Percentiles rank a stretch among this genome's conserved stretches.
These are phyloP conservation scores for Archivesica marissinica DNA, from an alignment of 1,140 invertebrate genomes.

Conservation along the genomic window DNA sequence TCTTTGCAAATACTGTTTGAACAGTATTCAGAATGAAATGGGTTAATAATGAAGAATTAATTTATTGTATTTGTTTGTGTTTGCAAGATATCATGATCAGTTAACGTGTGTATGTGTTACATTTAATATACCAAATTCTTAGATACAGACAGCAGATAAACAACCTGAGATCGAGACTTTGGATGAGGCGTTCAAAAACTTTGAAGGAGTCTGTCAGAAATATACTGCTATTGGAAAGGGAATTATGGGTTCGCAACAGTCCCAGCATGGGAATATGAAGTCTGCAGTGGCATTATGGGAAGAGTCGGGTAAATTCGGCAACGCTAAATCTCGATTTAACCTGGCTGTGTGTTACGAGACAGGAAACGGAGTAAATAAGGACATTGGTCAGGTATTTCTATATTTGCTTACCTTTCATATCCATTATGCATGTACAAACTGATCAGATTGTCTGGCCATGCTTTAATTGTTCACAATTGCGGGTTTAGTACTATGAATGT, in stretches of 20 bases:
- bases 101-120: not conserved
- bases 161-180: not conserved
- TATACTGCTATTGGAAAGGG: constrained; percentile 71
- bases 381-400: constrained; percentile 73
- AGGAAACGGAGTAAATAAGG: constrained; percentile 77
- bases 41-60: no score
- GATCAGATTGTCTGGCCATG: no score
- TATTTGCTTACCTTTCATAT: no score
- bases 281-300: constrained; percentile 73
- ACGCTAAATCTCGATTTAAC: constrained; percentile 79
- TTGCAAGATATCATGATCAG: not conserved
- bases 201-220: constrained; percentile 69
- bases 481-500: no score
- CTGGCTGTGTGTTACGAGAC: constrained; percentile 81
- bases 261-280: constrained; percentile 64
- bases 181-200: constrained; percentile 60
- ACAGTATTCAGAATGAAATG: no score
- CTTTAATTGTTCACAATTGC: no score
- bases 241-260: constrained; percentile 67
- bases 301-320: constrained; percentile 73
- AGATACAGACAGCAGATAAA: not conserved
- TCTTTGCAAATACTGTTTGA: no score
- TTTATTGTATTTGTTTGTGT: not conserved
- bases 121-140: not conserved
- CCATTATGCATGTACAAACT: no score